A percentile compares a stretch with the other conserved stretches of the same genome.
phyloP scores from a whole-genome alignment of 53 echinoderm and acorn worm species.

The Holothuria scabra region DNA sequence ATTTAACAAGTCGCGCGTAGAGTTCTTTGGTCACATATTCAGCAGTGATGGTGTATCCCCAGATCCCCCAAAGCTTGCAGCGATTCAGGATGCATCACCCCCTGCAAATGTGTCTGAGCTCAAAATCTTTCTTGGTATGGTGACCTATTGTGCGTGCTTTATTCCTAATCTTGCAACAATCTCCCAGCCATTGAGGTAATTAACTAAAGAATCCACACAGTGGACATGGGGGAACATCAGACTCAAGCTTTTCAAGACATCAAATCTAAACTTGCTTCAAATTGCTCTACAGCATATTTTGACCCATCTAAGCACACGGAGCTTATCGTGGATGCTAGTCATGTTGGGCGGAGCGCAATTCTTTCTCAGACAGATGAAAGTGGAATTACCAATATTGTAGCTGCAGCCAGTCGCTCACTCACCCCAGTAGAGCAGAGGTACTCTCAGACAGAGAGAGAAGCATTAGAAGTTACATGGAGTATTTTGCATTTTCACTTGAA shows the following conservation, averaged over 20 bases:
- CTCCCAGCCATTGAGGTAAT: neutral
- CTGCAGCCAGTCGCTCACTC: neutral
- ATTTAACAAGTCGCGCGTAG: slow-evolving; percentile 27
- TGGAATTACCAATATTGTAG: neutral
- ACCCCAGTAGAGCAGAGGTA: slow-evolving; percentile 48
- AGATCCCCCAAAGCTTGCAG: slow-evolving; percentile 40
- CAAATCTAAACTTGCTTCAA: neutral
- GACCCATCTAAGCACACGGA: slow-evolving; percentile 47
- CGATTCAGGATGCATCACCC: slow-evolving; percentile 29
- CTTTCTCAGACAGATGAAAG: slow-evolving; percentile 27
- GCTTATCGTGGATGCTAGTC: slow-evolving; percentile 64
- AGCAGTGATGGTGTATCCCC: slow-evolving; percentile 44
- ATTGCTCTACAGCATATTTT: slow-evolving; percentile 40
- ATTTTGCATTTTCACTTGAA: slow-evolving; percentile 53
- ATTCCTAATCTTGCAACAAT: slow-evolving; percentile 47
- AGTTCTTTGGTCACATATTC: slow-evolving; percentile 69
- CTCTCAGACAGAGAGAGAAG: slow-evolving; percentile 60
- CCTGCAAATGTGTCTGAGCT: slow-evolving; percentile 50
- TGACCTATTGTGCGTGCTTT: slow-evolving; percentile 37
- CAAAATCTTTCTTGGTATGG: slow-evolving; percentile 60
- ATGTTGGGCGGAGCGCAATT: slow-evolving; percentile 51
- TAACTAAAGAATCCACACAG: slow-evolving; percentile 47
- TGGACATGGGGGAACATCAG: slow-evolving; percentile 26
- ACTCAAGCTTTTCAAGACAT: neutral
- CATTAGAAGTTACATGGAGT: slow-evolving; percentile 55